These are phyloP conservation scores for Melanerpes aurifrons DNA, from an alignment of 2,113 vertebrate genomes.

Conservation along the genomic window DNA sequence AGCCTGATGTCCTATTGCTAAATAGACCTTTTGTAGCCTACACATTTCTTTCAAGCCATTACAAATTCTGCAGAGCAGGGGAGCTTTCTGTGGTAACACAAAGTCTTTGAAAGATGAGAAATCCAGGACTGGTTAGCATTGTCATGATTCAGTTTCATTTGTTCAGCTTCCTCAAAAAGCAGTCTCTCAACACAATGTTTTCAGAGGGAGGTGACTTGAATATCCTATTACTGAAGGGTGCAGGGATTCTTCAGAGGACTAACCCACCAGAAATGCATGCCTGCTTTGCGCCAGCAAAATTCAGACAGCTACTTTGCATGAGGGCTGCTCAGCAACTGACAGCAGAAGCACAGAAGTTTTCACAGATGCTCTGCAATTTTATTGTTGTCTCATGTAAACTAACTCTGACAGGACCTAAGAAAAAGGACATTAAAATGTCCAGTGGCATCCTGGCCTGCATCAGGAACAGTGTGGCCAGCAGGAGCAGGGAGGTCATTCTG, in stretches of 20 bases:
- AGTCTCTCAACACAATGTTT: neutral
- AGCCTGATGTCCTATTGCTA: neutral
- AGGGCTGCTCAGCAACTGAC: neutral
- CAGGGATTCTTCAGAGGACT: neutral
- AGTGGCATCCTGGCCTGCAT: too few species aligned
- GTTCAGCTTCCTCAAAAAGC: neutral
- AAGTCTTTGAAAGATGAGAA: conserved; percentile 1
- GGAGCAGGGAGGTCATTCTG: too few species aligned
- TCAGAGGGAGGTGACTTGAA: conserved; percentile 7
- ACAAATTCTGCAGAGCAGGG: neutral
- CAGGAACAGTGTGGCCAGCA: too few species aligned
- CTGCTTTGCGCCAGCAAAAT: neutral
- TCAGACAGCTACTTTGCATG: neutral
- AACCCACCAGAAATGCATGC: neutral
- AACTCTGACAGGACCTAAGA: neutral
- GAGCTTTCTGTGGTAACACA: neutral
- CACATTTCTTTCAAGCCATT: neutral
- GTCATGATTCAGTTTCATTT: neutral
- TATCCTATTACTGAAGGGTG: neutral
- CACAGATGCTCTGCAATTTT: neutral
- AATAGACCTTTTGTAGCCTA: neutral
- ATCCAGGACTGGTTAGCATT: neutral
- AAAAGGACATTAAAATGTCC: neutral
- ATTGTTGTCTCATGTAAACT: neutral
- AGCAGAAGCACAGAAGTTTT: neutral